Percentiles rank a stretch among this genome's conserved stretches.
Evolutionary conservation across 35 echinoderm and acorn worm genomes (phyloP).

Genomic region (Apostichopus parvimensis): DNA sequence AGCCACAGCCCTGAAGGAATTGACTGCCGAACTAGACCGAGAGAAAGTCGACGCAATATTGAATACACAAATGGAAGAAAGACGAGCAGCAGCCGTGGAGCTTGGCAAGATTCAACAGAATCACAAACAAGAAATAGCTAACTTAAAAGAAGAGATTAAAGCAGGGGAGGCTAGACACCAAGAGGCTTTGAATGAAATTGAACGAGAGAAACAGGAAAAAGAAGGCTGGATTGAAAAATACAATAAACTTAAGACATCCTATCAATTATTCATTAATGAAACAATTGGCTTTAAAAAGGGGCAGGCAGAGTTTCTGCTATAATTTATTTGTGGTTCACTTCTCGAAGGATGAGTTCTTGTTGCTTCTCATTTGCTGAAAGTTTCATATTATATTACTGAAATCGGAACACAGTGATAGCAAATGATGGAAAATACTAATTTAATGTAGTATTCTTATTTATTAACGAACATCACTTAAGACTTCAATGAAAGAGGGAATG

Average conservation of each 20-base stretch:
- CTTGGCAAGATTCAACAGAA: conserved; percentile 35
- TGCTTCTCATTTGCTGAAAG: too few species aligned
- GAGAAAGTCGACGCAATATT: conserved; percentile 40
- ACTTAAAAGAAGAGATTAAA: conserved; percentile 37
- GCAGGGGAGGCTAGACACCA: conserved; percentile 20
- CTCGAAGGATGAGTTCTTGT: too few species aligned
- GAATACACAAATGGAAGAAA: conserved; percentile 39
- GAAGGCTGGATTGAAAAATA: conserved; percentile 54
- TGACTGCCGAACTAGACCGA: conserved; percentile 24
- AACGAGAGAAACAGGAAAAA: conserved; percentile 45
- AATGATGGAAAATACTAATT: too few species aligned
- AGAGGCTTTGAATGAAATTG: conserved; percentile 25
- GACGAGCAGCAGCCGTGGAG: conserved; percentile 49
- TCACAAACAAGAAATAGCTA: conserved; percentile 38
- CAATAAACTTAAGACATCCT: conserved; percentile 43
- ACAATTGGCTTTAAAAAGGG: conserved; percentile 57
- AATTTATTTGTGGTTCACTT: background rate
- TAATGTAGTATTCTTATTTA: too few species aligned
- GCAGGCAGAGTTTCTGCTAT: conserved; percentile 66
- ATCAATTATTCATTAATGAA: conserved; percentile 68
- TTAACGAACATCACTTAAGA: too few species aligned
- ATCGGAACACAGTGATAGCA: too few species aligned
- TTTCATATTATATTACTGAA: too few species aligned
- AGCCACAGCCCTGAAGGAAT: conserved; percentile 35
- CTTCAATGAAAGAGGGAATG: too few species aligned